Conservation (phyloP, 2,888 invertebrate species). For the Mantis religiosa region DNA sequence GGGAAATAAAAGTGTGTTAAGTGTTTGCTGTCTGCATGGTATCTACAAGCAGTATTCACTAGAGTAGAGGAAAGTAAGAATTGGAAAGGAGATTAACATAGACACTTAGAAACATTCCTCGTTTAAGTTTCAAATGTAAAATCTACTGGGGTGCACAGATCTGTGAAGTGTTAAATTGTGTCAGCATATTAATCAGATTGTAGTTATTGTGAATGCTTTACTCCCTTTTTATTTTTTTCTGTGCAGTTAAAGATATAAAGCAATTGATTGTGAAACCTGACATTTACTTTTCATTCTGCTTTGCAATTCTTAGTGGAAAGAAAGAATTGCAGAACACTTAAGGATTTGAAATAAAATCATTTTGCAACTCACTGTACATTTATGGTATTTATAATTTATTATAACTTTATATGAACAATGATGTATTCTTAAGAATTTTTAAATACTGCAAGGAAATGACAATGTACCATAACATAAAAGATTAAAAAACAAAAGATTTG, state of each 20-base stretch:
- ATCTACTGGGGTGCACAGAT: background rate
- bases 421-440: background rate
- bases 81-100: background rate
- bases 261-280: background rate
- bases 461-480: background rate
- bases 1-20: too few species aligned
- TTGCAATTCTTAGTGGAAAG: conserved; percentile 2
- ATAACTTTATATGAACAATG: background rate
- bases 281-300: background rate
- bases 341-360: background rate
- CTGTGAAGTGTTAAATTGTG: background rate
- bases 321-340: background rate
- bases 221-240: background rate
- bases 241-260: background rate
- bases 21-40: background rate
- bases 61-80: background rate
- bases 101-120: background rate
- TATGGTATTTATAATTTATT: conserved; percentile 10
- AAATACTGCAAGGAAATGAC: conserved; percentile 2
- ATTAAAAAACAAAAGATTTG: background rate
- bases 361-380: background rate
- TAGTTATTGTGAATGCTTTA: background rate
- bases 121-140: background rate
- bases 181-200: background rate
- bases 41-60: background rate